A percentile compares a stretch with the other conserved stretches of the same genome.
Evolutionary conservation across 53 echinoderm and acorn worm species (phyloP).

Genomic region (Arbacia lixula): DNA sequence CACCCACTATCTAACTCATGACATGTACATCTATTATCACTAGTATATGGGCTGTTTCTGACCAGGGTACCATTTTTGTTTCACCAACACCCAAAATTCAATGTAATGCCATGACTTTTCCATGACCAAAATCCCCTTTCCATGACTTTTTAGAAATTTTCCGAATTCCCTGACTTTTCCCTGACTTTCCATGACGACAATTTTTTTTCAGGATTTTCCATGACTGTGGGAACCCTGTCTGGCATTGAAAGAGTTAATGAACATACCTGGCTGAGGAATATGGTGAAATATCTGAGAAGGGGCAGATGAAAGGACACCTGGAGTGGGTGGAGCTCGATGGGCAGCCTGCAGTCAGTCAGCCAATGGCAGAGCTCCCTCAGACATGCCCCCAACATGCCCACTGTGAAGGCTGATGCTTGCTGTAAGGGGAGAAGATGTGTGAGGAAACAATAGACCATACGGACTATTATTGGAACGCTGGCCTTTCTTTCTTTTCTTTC

Average conservation of each 20-base stretch:
- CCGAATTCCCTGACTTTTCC: too few species aligned
- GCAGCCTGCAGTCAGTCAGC: conserved; percentile 71
- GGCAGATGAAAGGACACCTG: conserved; percentile 97
- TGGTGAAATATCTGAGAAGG: conserved; percentile 77
- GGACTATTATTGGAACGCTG: background rate
- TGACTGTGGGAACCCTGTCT: too few species aligned
- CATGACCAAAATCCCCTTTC: too few species aligned
- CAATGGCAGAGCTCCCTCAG: conserved; percentile 67
- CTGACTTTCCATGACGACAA: too few species aligned
- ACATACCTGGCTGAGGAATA: conserved; percentile 84
- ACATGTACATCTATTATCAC: too few species aligned
- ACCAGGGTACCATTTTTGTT: too few species aligned
- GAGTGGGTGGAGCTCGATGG: conserved; percentile 65
- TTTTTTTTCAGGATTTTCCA: too few species aligned
- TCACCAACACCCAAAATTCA: too few species aligned
- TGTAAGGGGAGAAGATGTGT: conserved; percentile 24
- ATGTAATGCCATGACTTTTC: too few species aligned
- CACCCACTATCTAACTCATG: too few species aligned
- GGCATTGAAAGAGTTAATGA: background rate
- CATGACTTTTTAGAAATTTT: too few species aligned
- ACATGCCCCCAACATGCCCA: conserved; percentile 66
- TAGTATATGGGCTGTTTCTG: too few species aligned
- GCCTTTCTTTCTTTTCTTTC: background rate
- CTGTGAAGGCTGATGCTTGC: conserved; percentile 66
- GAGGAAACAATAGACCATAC: background rate